A percentile compares a stretch with the other conserved stretches of the same genome.
Evolutionary conservation across 2,797 vertebrate genomes (phyloP).

Genomic region (Gila robusta): DNA sequence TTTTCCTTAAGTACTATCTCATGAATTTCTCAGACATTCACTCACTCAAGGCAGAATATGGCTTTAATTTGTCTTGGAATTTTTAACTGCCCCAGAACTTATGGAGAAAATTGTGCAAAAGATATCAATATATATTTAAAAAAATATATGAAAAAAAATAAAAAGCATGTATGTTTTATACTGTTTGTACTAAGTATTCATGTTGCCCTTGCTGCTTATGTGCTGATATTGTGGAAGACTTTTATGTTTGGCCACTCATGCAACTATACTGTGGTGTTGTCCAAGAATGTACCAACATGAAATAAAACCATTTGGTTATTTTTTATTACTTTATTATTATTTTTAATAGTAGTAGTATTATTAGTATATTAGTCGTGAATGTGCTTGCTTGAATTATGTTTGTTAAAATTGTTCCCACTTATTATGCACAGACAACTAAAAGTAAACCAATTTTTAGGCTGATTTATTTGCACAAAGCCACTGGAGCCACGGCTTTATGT

Average conservation of each 20-base stretch:
- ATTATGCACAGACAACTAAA: not conserved
- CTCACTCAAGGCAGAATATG: slow-evolving; percentile 81
- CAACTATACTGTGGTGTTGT: slow-evolving; percentile 95
- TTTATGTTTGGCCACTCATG: slow-evolving; percentile 87
- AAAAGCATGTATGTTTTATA: slow-evolving; percentile 99
- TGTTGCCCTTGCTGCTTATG: slow-evolving; percentile 98
- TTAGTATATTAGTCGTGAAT: not conserved
- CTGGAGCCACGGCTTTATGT: not conserved
- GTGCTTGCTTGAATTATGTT: not conserved
- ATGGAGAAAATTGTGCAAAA: slow-evolving; percentile 79
- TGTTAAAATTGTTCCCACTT: not conserved
- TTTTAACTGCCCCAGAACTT: slow-evolving; percentile 85
- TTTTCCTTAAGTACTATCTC: slow-evolving; percentile 37
- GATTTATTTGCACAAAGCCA: not conserved
- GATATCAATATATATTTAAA: slow-evolving; percentile 80
- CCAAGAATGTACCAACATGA: slow-evolving; percentile 95
- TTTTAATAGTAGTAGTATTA: not conserved
- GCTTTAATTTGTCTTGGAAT: slow-evolving; percentile 88
- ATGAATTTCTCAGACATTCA: slow-evolving; percentile 60
- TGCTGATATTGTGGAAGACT: slow-evolving; percentile 94
- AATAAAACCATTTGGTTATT: slow-evolving; percentile 97
- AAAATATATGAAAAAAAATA: slow-evolving; percentile 67
- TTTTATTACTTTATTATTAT: slow-evolving; percentile 75
- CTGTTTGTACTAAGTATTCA: slow-evolving; percentile 98
- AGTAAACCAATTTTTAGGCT: not conserved